Base-by-base conservation (phyloP, 2,797 vertebrate genomes). In the Amphiprion clarkii region DNA sequence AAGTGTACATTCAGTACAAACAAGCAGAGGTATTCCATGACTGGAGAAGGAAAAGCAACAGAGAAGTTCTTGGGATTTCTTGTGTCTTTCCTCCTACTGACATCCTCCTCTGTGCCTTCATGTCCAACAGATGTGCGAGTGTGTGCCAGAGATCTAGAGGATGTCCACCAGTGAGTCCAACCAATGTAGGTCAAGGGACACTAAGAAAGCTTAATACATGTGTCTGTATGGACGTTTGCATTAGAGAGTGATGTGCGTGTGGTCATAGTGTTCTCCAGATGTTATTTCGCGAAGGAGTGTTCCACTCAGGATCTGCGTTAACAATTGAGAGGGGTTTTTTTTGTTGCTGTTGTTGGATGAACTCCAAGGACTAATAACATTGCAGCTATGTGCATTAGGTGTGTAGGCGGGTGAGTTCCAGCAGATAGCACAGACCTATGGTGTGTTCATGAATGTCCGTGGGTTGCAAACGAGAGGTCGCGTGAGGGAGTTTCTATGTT, bases 101-200 rank as follows among this genome's bases (percentile, higher is more conserved):
- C 82, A 67, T 86, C 74, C 78, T 82, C 63, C 74, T 76, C n/a
- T 16, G 16, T 44, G 40, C 31, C 66, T 63, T 73, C 66, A 57
- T 27, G 17, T 65, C 51, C 44, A 62, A 56, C 71, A 76, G 53
- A 75, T 71, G 65, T 67, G 46, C 39, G 44, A 71, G 39, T 46
- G 14, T 1, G 2, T 19, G 51, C 73, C 48, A 57, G 42, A 25
- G 12, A 59, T 58, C 68, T 65, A 46, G 39, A 56, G 44, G 13
- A 66, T 44, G 36, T 48, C 25, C 4, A 5, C 31, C 56, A n/a
- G 9, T 57, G 51, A 59, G 66, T 11, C 29, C 51, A 21, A 54
- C 36, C 16, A 16, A 67, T 19, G 17, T 6, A 72, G 27, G 25
- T 58, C 19, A 9, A 23, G 39, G 36, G 17, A 12, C 42, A 44